A percentile compares a stretch with the other conserved stretches of the same genome.
Conservation (phyloP, 2,888 invertebrate genomes). For the Rhamphomyia laevipes region DNA sequence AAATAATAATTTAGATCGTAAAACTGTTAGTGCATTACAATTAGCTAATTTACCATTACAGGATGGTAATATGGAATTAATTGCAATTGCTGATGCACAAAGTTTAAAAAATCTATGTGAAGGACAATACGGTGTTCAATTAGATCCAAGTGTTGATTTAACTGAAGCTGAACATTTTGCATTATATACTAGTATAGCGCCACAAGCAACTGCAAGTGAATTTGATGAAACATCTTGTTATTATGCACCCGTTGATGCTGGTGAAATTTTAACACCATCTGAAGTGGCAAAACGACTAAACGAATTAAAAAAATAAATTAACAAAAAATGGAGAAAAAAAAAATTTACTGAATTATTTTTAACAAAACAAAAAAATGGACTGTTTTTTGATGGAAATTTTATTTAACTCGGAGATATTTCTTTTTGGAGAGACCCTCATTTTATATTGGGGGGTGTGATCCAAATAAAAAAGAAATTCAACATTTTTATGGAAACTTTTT, state of each 20-base stretch:
- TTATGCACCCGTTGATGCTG: slow-evolving; percentile 72
- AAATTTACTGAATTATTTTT: no score
- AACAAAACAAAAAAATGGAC: no score
- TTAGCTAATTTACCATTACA: slow-evolving; percentile 36
- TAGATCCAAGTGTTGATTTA: slow-evolving; percentile 50
- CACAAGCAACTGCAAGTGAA: slow-evolving; percentile 74
- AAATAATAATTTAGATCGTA: slow-evolving; percentile 32
- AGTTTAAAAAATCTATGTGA: slow-evolving; percentile 36
- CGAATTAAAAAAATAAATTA: slow-evolving; percentile 26
- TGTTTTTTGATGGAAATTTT: no score
- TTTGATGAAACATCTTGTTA: slow-evolving; percentile 82
- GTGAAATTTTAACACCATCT: slow-evolving; percentile 47
- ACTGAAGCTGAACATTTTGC: slow-evolving; percentile 85
- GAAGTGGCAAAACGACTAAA: slow-evolving; percentile 34
- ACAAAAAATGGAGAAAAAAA: slow-evolving; percentile 16
- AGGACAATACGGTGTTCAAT: slow-evolving; percentile 34
- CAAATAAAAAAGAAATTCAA: no score
- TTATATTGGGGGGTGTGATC: no score
- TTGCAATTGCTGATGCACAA: slow-evolving; percentile 41
- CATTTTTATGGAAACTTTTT: no score
- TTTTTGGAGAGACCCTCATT: no score
- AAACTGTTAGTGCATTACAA: slow-evolving; percentile 36
- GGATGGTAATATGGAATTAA: slow-evolving; percentile 45
- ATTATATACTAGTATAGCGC: slow-evolving; percentile 73
- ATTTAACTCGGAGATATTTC: no score